Evolutionary conservation across 37 sponge, comb jelly and placozoan species (phyloP).

Genomic region (Diacarnus erythraeanus): DNA sequence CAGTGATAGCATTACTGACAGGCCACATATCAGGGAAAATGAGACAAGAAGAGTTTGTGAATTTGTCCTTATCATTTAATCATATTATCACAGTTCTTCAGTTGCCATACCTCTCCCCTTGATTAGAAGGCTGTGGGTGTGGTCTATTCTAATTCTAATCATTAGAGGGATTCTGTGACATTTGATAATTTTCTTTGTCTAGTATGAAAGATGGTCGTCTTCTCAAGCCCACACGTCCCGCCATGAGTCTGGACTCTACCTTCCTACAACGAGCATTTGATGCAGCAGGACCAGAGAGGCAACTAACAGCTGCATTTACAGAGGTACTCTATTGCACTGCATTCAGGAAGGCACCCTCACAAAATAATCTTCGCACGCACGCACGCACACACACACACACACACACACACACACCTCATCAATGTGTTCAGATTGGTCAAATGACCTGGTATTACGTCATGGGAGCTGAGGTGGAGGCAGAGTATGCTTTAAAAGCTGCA

Average conservation of each 20-base stretch:
- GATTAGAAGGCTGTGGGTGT: no score
- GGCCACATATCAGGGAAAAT: no score
- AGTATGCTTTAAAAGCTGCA: conserved; percentile 22
- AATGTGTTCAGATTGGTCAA: conserved; percentile 25
- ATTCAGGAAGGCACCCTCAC: background rate
- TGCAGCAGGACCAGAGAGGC: conserved; percentile 58
- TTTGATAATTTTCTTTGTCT: background rate
- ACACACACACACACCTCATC: background rate
- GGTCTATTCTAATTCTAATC: no score
- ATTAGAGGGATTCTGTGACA: background rate
- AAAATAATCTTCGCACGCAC: no score
- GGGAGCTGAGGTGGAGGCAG: conserved; percentile 47
- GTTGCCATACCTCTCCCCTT: no score
- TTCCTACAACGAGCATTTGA: conserved; percentile 66
- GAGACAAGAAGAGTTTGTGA: no score
- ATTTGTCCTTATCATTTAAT: no score
- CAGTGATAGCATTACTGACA: no score
- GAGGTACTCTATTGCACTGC: conserved; percentile 30
- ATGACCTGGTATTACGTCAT: conserved; percentile 63
- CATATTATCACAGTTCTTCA: no score
- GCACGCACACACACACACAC: background rate
- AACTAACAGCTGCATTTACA: conserved; percentile 57
- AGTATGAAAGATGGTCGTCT: conserved; percentile 69
- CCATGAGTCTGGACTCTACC: conserved; percentile 66
- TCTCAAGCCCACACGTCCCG: conserved; percentile 71